Percentiles rank a stretch among this genome's conserved stretches.
Evolutionary conservation across 2,113 vertebrate genomes (phyloP).

Genomic region (Archocentrus centrarchus): DNA sequence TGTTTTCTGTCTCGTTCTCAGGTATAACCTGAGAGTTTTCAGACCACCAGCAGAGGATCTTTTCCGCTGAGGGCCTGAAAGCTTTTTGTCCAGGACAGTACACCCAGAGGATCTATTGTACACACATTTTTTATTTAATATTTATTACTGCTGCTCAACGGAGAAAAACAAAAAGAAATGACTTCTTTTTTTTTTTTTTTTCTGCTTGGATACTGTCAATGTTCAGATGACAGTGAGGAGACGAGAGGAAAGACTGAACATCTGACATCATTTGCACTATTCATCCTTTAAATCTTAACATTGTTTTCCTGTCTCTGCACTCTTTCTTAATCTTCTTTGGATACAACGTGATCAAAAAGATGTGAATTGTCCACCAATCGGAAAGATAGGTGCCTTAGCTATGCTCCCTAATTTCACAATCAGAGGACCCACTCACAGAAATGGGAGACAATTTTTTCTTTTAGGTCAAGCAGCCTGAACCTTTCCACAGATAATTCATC

Average conservation of each 20-base stretch:
- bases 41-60: slow-evolving; percentile 3
- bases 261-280: slow-evolving; percentile 80
- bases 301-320: slow-evolving; percentile 45
- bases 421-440: background rate
- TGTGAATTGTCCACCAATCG: slow-evolving; percentile 39
- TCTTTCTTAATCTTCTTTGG: slow-evolving; percentile 30
- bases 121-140: slow-evolving; percentile 77
- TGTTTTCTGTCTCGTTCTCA: slow-evolving; percentile 38
- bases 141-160: slow-evolving; percentile 82
- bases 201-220: slow-evolving; percentile 43
- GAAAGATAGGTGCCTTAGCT: slow-evolving; percentile 59
- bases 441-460: background rate
- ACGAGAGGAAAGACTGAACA: slow-evolving; percentile 52
- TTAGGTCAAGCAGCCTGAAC: slow-evolving; percentile 4
- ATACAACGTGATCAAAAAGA: slow-evolving; percentile 34
- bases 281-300: slow-evolving; percentile 65
- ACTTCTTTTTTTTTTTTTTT: slow-evolving; percentile 42
- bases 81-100: background rate
- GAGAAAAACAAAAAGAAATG: slow-evolving; percentile 47
- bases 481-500: background rate
- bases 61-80: slow-evolving; percentile 30
- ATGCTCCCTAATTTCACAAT: slow-evolving; percentile 37
- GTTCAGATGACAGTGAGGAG: slow-evolving; percentile 44
- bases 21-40: slow-evolving; percentile 59
- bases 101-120: slow-evolving; percentile 35